Evolutionary conservation across 2,113 vertebrate genomes (phyloP).

Genomic region (Sebastes schlegelii): DNA sequence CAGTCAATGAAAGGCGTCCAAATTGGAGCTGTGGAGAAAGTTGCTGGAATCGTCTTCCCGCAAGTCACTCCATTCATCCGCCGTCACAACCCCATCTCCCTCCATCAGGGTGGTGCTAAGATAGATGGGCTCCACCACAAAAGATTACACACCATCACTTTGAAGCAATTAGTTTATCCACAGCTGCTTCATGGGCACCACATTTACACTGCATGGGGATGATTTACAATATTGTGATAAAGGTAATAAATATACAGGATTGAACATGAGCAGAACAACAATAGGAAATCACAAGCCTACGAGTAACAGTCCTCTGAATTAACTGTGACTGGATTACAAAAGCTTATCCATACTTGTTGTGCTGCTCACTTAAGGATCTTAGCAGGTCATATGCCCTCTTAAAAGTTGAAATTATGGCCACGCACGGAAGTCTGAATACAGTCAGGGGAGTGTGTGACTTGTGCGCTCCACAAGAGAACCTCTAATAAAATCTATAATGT

Average conservation of each 20-base stretch:
- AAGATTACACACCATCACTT: conserved; percentile 31
- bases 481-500: background rate
- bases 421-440: conserved; percentile 48
- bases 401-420: conserved; percentile 66
- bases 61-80: conserved; percentile 64
- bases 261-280: background rate
- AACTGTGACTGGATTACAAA: conserved; percentile 74
- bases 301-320: conserved; percentile 38
- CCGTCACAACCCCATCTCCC: conserved; percentile 32
- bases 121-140: conserved; percentile 3
- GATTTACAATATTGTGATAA: background rate
- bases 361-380: conserved; percentile 76
- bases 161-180: conserved; percentile 37
- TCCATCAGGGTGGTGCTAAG: conserved; percentile 24
- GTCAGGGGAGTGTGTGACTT: conserved; percentile 11
- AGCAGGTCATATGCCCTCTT: conserved; percentile 81
- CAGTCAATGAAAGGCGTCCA: conserved; percentile 70
- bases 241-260: background rate
- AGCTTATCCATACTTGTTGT: conserved; percentile 79
- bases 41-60: conserved; percentile 63
- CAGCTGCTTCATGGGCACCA: conserved; percentile 1
- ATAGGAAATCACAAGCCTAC: background rate
- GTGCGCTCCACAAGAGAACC: background rate
- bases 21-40: conserved; percentile 65
- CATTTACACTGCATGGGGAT: background rate